Percentiles rank a stretch among this genome's conserved stretches.
Evolutionary conservation across 2,797 vertebrate species (phyloP).

Genomic region (Premnoplex brunnescens): DNA sequence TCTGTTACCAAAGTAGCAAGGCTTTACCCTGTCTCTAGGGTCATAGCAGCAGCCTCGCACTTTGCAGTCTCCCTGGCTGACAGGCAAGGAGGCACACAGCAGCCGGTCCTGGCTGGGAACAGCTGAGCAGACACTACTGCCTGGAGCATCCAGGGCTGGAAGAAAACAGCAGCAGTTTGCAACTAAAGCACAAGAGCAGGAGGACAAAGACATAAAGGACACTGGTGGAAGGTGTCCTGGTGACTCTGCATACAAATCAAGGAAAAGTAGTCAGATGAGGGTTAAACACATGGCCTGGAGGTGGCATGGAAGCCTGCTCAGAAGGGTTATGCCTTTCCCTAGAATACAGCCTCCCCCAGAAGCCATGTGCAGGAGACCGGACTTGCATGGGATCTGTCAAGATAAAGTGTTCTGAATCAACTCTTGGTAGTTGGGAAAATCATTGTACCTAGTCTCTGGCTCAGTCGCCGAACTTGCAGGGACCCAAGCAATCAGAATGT

Average conservation of each 20-base stretch:
- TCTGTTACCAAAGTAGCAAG: conserved; percentile 73
- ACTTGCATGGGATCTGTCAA: neutral
- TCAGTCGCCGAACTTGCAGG: neutral
- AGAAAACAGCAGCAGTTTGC: neutral
- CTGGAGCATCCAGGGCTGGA: conserved; percentile 26
- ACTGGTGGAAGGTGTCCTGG: neutral
- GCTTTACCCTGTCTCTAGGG: neutral
- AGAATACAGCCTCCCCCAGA: neutral
- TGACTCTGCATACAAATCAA: neutral
- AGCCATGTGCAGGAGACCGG: neutral
- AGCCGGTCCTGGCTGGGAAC: conserved; percentile 34
- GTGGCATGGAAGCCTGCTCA: neutral
- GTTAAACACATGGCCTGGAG: neutral
- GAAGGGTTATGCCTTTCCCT: neutral
- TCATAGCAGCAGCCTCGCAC: conserved; percentile 56
- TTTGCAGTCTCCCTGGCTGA: conserved; percentile 24
- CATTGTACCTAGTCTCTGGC: neutral
- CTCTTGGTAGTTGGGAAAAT: neutral
- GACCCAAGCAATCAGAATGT: neutral
- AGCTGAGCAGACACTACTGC: neutral
- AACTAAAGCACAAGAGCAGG: neutral
- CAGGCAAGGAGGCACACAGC: neutral
- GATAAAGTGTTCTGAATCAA: neutral
- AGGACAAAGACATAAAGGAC: neutral
- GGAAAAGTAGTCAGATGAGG: neutral